Evolutionary conservation across 2,797 vertebrate genomes (phyloP).

Genomic region (Rhinella marina): DNA sequence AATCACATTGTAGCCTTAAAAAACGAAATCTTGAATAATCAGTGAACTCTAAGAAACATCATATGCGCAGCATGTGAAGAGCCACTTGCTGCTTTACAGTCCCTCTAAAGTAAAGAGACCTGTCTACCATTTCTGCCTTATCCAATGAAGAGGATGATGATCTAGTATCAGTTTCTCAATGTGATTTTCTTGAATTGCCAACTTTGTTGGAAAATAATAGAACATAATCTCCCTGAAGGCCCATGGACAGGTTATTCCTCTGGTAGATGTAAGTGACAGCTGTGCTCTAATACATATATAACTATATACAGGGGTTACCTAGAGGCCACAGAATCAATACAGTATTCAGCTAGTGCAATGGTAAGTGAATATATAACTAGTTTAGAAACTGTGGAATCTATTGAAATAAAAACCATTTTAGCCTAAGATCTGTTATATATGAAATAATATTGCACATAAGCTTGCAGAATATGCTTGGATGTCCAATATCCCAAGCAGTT

Average conservation of each 20-base stretch:
- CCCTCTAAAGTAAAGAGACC: not conserved
- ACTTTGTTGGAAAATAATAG: not conserved
- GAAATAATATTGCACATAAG: not conserved
- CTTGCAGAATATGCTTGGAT: not conserved
- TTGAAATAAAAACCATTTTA: not conserved
- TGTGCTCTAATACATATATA: constrained; percentile 4
- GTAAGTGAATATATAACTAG: not conserved
- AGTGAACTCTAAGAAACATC: too few species aligned
- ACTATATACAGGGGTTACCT: constrained; percentile 20
- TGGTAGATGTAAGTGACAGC: not conserved
- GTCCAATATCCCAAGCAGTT: not conserved
- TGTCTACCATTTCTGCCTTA: not conserved
- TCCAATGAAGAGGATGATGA: not conserved
- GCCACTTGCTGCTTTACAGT: not conserved
- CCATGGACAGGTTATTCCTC: not conserved
- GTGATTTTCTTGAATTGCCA: constrained; percentile 12
- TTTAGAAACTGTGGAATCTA: not conserved
- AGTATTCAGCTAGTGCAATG: not conserved
- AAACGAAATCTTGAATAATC: too few species aligned
- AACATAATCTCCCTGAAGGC: constrained; percentile 5
- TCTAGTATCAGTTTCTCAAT: not conserved
- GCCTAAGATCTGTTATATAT: not conserved
- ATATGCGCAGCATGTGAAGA: not conserved
- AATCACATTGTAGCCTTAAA: too few species aligned
- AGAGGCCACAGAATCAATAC: constrained; percentile 14